Conservation (phyloP, 2,888 invertebrate genomes). For the Metellina segmentata region DNA sequence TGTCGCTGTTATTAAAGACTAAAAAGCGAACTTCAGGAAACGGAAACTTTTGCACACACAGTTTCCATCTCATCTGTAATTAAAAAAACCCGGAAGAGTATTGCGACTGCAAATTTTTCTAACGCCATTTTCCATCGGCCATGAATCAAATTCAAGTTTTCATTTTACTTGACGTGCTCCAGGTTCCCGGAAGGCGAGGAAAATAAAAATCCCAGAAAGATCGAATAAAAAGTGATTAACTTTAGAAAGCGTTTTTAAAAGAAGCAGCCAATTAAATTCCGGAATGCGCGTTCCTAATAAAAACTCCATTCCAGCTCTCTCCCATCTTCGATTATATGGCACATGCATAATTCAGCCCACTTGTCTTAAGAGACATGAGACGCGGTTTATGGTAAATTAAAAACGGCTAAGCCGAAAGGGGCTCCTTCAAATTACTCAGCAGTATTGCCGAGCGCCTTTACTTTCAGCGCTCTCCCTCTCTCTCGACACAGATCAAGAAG, state of each 20-base stretch:
- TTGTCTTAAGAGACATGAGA: constrained; percentile 43
- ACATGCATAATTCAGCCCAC: constrained; percentile 47
- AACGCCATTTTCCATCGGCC: not conserved
- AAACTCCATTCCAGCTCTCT: constrained; percentile 19
- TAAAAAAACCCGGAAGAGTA: not conserved
- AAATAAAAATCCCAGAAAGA: not conserved
- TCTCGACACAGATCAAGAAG: constrained; percentile 36
- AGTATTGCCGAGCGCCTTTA: not conserved
- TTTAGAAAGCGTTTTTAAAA: constrained; percentile 14
- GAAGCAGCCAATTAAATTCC: constrained; percentile 14
- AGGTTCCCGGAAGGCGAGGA: not conserved
- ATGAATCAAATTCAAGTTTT: not conserved
- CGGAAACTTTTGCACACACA: not conserved
- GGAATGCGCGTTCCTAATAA: not conserved
- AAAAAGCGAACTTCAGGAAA: not conserved
- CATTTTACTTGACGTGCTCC: not conserved
- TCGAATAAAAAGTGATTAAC: constrained; percentile 11
- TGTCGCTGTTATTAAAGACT: not conserved
- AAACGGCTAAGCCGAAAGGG: constrained; percentile 42
- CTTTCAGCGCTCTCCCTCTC: not conserved
- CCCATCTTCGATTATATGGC: constrained; percentile 23
- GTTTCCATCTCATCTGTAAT: not conserved
- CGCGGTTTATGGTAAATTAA: constrained; percentile 63
- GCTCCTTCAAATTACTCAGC: constrained; percentile 42
- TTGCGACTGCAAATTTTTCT: too few species aligned